Evolutionary conservation across 2,888 invertebrate genomes (phyloP).

Genomic region (Azorinus chamasolen): DNA sequence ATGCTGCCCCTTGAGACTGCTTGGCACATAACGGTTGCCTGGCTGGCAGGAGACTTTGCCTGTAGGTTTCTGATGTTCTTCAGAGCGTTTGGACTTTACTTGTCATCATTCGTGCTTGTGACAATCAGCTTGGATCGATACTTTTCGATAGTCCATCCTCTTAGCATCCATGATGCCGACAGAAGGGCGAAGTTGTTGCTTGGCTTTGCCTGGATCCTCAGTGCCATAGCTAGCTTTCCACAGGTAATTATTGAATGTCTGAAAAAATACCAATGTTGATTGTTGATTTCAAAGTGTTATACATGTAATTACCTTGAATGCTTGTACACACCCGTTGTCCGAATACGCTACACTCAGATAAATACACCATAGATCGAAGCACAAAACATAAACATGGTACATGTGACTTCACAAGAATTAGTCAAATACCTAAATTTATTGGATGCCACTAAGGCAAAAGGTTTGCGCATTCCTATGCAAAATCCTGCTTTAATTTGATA

Average conservation of each 20-base stretch:
- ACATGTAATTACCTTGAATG: too few species aligned
- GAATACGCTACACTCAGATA: too few species aligned
- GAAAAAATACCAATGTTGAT: too few species aligned
- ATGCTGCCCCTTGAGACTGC: constrained; percentile 91
- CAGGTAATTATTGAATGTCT: constrained; percentile 73
- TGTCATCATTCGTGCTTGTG: constrained; percentile 92
- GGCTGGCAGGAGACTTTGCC: constrained; percentile 91
- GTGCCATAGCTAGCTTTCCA: constrained; percentile 76
- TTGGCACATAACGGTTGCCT: constrained; percentile 92
- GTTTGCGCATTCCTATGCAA: too few species aligned
- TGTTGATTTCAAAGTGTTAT: too few species aligned
- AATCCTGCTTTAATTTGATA: too few species aligned
- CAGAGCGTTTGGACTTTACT: constrained; percentile 92
- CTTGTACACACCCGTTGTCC: too few species aligned
- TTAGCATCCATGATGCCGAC: constrained; percentile 78
- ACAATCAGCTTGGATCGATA: constrained; percentile 89
- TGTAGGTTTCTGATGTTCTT: constrained; percentile 92
- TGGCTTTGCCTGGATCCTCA: constrained; percentile 75
- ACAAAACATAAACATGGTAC: too few species aligned
- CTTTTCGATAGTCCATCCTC: constrained; percentile 79
- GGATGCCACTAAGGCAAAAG: too few species aligned
- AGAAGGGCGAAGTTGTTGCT: constrained; percentile 78
- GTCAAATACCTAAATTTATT: too few species aligned
- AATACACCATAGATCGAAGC: too few species aligned
- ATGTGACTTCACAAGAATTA: too few species aligned